Percentiles rank a stretch among this genome's conserved stretches.
Evolutionary conservation across 2,888 invertebrate genomes (phyloP).

Genomic region (Spisula solida): DNA sequence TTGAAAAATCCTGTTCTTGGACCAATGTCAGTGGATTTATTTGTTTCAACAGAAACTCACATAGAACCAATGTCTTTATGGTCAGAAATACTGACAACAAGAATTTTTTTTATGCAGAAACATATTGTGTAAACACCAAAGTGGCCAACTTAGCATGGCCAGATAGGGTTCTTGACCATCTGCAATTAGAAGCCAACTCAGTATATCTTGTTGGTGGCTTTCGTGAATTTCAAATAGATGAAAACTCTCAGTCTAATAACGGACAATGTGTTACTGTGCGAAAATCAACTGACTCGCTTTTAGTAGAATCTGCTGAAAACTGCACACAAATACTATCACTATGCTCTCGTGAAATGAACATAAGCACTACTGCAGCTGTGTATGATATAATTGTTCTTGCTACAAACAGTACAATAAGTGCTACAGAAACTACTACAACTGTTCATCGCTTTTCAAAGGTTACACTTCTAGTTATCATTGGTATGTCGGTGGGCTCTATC

Average conservation of each 20-base stretch:
- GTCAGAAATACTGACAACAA: no score
- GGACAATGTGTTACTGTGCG: no score
- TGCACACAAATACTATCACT: not conserved
- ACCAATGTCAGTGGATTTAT: not conserved
- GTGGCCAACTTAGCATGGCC: not conserved
- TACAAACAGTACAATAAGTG: no score
- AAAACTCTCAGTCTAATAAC: not conserved
- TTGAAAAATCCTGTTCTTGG: not conserved
- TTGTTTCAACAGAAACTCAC: no score
- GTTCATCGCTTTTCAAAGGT: no score
- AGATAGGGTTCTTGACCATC: not conserved
- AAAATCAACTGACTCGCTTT: not conserved
- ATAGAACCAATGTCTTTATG: no score
- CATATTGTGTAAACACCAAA: not conserved
- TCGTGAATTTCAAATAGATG: not conserved
- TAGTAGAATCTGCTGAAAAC: not conserved
- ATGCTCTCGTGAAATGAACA: not conserved
- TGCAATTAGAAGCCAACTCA: not conserved
- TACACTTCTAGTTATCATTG: no score
- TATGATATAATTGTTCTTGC: no score
- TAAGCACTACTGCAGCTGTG: no score
- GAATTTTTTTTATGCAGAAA: not conserved
- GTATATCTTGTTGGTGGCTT: not conserved
- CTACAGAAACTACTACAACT: no score
- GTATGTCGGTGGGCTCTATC: not conserved